These are phyloP conservation scores for Oncorhynchus gorbuscha DNA, from an alignment of 2,113 vertebrate genomes.

Conservation along the genomic window DNA sequence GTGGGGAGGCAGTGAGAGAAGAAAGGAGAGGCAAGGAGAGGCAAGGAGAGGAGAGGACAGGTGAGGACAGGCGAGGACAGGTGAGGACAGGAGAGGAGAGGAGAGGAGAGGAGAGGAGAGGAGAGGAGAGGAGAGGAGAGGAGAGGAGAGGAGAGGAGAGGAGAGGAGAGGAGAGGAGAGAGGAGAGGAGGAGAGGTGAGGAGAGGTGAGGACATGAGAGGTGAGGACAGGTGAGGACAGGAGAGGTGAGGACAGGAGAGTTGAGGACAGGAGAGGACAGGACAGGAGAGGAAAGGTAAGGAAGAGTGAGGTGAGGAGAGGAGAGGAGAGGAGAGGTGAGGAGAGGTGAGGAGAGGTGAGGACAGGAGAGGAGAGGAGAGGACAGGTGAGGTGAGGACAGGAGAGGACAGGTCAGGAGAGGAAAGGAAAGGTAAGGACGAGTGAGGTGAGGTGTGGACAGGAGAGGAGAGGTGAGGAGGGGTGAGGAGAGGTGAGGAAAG, in stretches of 20 bases:
- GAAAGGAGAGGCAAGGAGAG: constrained; percentile 20
- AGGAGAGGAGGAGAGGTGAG: constrained; percentile 59
- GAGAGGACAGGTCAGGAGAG: background rate
- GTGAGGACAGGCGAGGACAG: constrained; percentile 41
- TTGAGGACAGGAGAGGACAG: constrained; percentile 8
- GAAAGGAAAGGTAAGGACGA: constrained; percentile 20
- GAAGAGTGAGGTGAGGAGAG: constrained; percentile 41
- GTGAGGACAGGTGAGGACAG: constrained; percentile 50
- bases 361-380: constrained; percentile 41
- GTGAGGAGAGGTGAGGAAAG: background rate
- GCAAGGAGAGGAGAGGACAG: constrained; percentile 47
- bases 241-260: constrained; percentile 49
- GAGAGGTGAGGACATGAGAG: background rate
- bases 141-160: constrained; percentile 57
- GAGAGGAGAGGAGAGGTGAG: constrained; percentile 60
- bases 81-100: constrained; percentile 62
- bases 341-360: constrained; percentile 62
- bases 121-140: constrained; percentile 52
- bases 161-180: constrained; percentile 42
- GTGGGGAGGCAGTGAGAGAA: too few species aligned
- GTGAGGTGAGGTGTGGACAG: constrained; percentile 18
- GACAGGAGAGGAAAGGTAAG: constrained; percentile 49
- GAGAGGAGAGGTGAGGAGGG: background rate
- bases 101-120: constrained; percentile 23
- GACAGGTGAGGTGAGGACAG: constrained; percentile 46